Evolutionary conservation across 2,797 vertebrate genomes (phyloP).

Genomic region (Scyliorhinus canicula): DNA sequence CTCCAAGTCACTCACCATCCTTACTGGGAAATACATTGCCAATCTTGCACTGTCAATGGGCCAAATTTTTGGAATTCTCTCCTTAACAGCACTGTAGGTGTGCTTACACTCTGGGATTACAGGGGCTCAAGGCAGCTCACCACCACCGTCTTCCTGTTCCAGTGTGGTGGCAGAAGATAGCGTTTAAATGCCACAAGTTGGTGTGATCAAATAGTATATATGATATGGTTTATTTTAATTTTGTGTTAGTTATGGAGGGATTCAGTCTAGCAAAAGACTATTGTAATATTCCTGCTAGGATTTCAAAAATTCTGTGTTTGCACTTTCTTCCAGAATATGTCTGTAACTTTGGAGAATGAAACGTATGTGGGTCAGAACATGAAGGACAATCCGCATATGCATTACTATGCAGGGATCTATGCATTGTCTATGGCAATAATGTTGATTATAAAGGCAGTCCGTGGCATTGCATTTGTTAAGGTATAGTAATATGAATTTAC

Average conservation of each 20-base stretch:
- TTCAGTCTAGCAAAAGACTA: not conserved
- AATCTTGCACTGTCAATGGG: too few relatives aligned
- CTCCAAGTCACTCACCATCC: too few relatives aligned
- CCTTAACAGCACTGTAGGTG: too few relatives aligned
- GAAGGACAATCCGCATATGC: constrained; percentile 82
- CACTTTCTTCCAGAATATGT: constrained; percentile 65
- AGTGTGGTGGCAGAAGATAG: too few relatives aligned
- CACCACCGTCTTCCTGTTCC: not conserved
- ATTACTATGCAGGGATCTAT: constrained; percentile 76
- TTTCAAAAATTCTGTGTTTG: constrained; percentile 1
- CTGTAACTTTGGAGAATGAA: constrained; percentile 63
- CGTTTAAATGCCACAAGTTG: not conserved
- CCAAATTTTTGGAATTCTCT: too few relatives aligned
- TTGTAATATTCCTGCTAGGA: not conserved
- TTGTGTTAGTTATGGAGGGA: not conserved
- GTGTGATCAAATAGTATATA: not conserved
- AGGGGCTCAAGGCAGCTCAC: too few relatives aligned
- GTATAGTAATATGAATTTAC: constrained; percentile 49
- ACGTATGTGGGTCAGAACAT: constrained; percentile 71
- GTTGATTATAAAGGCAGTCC: constrained; percentile 75
- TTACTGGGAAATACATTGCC: too few relatives aligned
- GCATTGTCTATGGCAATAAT: constrained; percentile 82
- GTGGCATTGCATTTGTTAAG: constrained; percentile 83
- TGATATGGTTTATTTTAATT: not conserved
- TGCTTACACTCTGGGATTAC: too few relatives aligned